phyloP scores from a whole-genome alignment of 2,888 invertebrate species.

The Acholoe squamosa region DNA sequence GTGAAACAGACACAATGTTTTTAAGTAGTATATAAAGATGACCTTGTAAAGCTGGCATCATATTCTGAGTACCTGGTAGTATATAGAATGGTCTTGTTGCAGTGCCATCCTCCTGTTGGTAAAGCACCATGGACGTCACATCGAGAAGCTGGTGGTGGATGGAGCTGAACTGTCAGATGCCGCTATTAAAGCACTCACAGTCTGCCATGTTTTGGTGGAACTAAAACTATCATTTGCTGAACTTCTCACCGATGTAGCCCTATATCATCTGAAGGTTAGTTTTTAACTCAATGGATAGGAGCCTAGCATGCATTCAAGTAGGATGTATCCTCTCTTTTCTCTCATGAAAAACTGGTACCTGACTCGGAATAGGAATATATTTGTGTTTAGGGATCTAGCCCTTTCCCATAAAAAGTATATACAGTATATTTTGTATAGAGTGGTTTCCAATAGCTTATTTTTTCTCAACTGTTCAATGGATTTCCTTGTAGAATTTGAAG shows the following conservation, averaged over 20 bases:
- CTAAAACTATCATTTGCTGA: slow-evolving; percentile 75
- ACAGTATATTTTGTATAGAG: background rate
- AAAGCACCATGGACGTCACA: slow-evolving; percentile 68
- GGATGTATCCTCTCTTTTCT: too few species aligned
- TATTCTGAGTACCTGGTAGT: too few species aligned
- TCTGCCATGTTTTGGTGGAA: slow-evolving; percentile 69
- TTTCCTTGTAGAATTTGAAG: slow-evolving; percentile 43
- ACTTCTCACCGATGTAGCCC: slow-evolving; percentile 72
- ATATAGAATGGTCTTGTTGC: slow-evolving; percentile 59
- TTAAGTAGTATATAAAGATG: too few species aligned
- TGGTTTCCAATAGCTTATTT: background rate
- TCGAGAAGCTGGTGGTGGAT: slow-evolving; percentile 73
- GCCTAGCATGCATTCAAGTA: too few species aligned
- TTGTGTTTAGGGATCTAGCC: too few species aligned
- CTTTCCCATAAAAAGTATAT: too few species aligned
- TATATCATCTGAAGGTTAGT: slow-evolving; percentile 72
- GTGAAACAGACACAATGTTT: too few species aligned
- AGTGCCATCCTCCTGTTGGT: slow-evolving; percentile 71
- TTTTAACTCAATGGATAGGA: too few species aligned
- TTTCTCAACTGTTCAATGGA: background rate
- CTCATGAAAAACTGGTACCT: too few species aligned
- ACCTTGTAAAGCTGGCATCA: too few species aligned
- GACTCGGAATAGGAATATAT: too few species aligned
- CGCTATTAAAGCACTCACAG: slow-evolving; percentile 69
- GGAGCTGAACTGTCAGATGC: slow-evolving; percentile 75